A percentile compares a stretch with the other conserved stretches of the same genome.
Evolutionary conservation across 1,140 invertebrate species (phyloP).

Genomic region (Scaptomyza montana): DNA sequence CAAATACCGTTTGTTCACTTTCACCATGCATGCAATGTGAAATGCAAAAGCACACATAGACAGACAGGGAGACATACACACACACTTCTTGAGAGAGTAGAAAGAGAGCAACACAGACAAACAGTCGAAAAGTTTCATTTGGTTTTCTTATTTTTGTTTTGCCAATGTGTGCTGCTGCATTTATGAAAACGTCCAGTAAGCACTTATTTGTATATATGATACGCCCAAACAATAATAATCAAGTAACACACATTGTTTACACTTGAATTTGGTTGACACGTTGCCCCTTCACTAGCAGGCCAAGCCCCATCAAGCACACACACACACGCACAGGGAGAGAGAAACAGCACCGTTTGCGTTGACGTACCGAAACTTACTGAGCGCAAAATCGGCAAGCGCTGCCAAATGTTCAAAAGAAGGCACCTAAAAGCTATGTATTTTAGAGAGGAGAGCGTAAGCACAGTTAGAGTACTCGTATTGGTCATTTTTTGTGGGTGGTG

Average conservation of each 20-base stretch:
- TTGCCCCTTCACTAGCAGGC: conserved; percentile 70
- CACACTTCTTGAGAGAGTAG: conserved; percentile 10
- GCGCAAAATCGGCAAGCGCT: conserved; percentile 22
- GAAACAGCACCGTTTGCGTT: conserved; percentile 53
- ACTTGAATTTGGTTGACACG: conserved; percentile 75
- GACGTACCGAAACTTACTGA: conserved; percentile 56
- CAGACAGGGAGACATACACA: conserved; percentile 10
- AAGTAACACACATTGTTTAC: conserved; percentile 73
- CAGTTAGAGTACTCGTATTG: conserved; percentile 5
- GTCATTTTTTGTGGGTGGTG: conserved; percentile 2
- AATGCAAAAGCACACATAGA: conserved; percentile 8
- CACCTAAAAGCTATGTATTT: conserved; percentile 44
- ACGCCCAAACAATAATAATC: conserved; percentile 39
- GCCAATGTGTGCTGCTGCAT: conserved; percentile 37
- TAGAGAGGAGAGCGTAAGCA: conserved; percentile 16
- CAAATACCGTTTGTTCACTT: conserved; percentile 66
- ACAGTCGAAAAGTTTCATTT: conserved; percentile 61
- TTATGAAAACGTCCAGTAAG: conserved; percentile 61
- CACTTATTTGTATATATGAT: conserved; percentile 23
- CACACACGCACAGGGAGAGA: conserved; percentile 1
- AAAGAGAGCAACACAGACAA: conserved; percentile 20
- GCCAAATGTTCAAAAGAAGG: conserved; percentile 32
- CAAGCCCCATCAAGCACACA: conserved; percentile 37
- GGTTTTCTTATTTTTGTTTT: conserved; percentile 57
- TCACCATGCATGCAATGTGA: conserved; percentile 60